A percentile compares a stretch with the other conserved stretches of the same genome.
Conservation (phyloP, 2,888 invertebrate genomes). For the Idaea dimidiata region DNA sequence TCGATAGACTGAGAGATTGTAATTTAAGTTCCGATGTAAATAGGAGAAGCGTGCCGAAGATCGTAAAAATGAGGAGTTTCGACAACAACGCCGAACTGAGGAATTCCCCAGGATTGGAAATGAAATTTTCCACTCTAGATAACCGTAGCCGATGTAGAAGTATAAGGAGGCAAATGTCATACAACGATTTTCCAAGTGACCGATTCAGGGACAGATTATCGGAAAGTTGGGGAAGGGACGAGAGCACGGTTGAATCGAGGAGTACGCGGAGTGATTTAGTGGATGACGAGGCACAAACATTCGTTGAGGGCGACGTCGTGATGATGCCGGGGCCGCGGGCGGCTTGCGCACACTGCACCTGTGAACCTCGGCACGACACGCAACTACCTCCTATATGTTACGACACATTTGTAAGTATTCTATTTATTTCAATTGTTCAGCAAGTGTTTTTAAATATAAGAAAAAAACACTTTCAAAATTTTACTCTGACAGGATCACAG, state of each 20-base stretch:
- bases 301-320: constrained; percentile 62
- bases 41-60: constrained; percentile 50
- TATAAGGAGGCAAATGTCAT: constrained; percentile 75
- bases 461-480: too few relatives aligned
- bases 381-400: constrained; percentile 68
- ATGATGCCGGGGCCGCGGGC: constrained; percentile 48
- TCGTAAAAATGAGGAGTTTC: constrained; percentile 67
- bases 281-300: constrained; percentile 63
- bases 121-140: constrained; percentile 74
- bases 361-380: constrained; percentile 54
- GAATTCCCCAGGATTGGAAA: constrained; percentile 57
- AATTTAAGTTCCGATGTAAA: constrained; percentile 51
- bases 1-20: constrained; percentile 67
- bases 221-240: constrained; percentile 62
- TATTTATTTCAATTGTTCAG: constrained; percentile 1
- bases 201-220: constrained; percentile 61
- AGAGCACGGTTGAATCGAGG: constrained; percentile 55
- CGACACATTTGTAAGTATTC: constrained; percentile 65
- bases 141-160: constrained; percentile 71
- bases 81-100: constrained; percentile 67
- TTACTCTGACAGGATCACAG: too few relatives aligned
- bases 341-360: constrained; percentile 65
- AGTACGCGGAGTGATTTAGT: constrained; percentile 58
- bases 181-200: constrained; percentile 74
- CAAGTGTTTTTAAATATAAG: too few relatives aligned